Base-by-base conservation (phyloP, 1,140 invertebrate species). In the Brevipalpus yothersi region DNA sequence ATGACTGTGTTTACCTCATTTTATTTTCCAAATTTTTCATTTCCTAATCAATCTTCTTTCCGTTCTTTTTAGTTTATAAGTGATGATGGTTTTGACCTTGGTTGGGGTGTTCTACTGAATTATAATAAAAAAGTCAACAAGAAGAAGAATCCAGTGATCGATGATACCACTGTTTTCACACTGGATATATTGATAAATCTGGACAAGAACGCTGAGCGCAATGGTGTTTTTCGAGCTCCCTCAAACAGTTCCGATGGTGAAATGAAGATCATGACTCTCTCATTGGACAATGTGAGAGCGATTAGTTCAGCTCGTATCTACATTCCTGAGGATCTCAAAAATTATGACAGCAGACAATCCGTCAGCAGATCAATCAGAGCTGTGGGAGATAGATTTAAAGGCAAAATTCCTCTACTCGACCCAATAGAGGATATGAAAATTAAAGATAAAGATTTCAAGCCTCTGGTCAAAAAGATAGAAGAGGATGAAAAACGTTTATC, bases 341-440 rank as follows among this genome's bases (percentile, higher is more conserved):
- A 83, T 0, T 66, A 77, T 0, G 91, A 96, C 65, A 88, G 82
- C 65, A 75, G 87, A 17, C 81, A 81, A 65, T 81, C 81, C 41
- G 84, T 96, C 1, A 72, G 84, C 0, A 93, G 90, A 72, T 86
- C 84, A 8, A 82, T 96, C 58, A 78, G 82, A 66, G 86, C 94
- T 75, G 87, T 94, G 0, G 81, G 87, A 64, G 86, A 85, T 70
- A 76, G 91, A 51, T 94, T 93, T 69, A 79, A 82, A 0, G 77
- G 83, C 54, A 84, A 84, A 2, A 76, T 87, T 12, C 93, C 93
- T 0, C 69, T 92, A 4, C 70, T 99, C 0, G 84, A 98, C 75
- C 93, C 94, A 7, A 77, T 95, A 40, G 82, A 83, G 56, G 93
- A 98, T 69, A 96, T 98, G 92, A 82, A 84, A 66, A 97, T 98